phyloP scores from a whole-genome alignment of 2,113 vertebrate species.

The Picathartes gymnocephalus region DNA sequence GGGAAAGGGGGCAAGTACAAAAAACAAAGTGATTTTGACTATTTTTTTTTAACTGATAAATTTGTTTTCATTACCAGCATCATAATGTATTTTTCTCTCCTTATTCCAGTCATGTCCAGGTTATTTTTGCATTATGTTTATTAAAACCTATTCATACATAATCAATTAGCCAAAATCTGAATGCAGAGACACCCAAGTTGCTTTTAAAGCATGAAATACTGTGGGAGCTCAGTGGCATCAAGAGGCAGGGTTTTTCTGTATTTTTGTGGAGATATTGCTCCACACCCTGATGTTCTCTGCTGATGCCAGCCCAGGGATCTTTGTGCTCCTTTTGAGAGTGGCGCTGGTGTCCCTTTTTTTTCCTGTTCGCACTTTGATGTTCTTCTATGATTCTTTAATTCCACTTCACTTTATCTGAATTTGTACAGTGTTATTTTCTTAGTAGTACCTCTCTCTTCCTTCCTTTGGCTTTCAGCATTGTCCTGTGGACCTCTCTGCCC shows the following conservation, averaged over 20 bases:
- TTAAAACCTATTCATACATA: not conserved
- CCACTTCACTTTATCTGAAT: not conserved
- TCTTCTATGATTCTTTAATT: not conserved
- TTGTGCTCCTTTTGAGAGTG: not conserved
- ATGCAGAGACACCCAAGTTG: not conserved
- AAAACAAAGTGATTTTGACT: not conserved
- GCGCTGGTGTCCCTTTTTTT: not conserved
- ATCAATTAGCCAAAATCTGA: not conserved
- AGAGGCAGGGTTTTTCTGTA: not conserved
- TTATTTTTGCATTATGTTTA: not conserved
- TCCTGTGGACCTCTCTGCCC: not conserved
- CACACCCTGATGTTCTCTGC: not conserved
- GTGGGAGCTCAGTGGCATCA: not conserved
- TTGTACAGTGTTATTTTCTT: not conserved
- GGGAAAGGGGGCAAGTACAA: not conserved
- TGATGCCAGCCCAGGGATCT: not conserved
- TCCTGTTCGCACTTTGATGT: not conserved
- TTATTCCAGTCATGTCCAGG: not conserved
- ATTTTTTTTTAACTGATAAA: not conserved
- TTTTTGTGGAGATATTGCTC: not conserved
- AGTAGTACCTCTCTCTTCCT: too few species aligned
- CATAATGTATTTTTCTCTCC: not conserved
- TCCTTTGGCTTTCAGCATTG: not conserved
- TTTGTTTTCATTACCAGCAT: not conserved
- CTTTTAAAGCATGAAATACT: not conserved